These are phyloP conservation scores for Montipora capitata DNA, from an alignment of 92 coral and sea anemone species.

Conservation along the genomic window DNA sequence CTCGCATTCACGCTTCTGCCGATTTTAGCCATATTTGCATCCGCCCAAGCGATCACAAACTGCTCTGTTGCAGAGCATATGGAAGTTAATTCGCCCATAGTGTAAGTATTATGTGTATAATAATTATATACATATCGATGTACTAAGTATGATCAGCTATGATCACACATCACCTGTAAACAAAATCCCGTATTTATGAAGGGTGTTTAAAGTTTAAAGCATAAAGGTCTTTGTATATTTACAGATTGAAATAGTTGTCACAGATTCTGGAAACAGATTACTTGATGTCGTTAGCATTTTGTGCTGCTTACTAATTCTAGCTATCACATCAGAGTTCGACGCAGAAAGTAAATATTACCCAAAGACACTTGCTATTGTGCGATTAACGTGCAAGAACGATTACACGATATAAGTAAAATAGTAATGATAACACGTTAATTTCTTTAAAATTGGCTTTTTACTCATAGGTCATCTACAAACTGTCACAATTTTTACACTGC, in stretches of 20 bases:
- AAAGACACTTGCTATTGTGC: too few species aligned
- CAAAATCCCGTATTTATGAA: not conserved
- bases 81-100: not conserved
- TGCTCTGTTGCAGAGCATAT: conserved; percentile 7
- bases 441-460: too few species aligned
- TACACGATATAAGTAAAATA: too few species aligned
- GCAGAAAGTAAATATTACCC: too few species aligned
- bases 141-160: too few species aligned
- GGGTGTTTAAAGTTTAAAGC: not conserved
- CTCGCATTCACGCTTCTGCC: not conserved
- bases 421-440: too few species aligned
- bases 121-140: not conserved
- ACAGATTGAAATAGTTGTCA: not conserved
- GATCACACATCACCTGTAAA: not conserved
- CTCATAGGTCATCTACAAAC: too few species aligned
- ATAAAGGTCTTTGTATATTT: not conserved
- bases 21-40: not conserved
- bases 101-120: conserved; percentile 7
- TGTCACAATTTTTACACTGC: too few species aligned
- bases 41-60: not conserved
- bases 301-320: too few species aligned
- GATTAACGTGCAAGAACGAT: too few species aligned
- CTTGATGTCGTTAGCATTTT: not conserved
- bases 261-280: not conserved
- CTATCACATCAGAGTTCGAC: too few species aligned